phyloP scores from a whole-genome alignment of 1,140 invertebrate species.

The Lethrus apterus region DNA sequence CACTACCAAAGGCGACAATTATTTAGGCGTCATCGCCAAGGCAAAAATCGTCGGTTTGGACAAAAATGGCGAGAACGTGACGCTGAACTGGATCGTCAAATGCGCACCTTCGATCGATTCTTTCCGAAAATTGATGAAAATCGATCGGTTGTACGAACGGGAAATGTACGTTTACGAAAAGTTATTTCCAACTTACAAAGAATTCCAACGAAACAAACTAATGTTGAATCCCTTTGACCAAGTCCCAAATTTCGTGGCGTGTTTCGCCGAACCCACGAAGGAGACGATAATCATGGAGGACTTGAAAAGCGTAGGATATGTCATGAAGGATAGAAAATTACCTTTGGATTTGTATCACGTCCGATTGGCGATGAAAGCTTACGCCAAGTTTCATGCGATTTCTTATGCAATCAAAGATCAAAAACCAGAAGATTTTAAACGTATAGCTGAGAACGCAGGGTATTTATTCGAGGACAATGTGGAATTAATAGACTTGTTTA shows the following conservation, averaged over 20 bases:
- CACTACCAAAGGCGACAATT: conserved; percentile 10
- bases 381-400: conserved; percentile 48
- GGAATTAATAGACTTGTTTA: too few species aligned
- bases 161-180: conserved; percentile 30
- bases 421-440: conserved; percentile 33
- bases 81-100: conserved; percentile 10
- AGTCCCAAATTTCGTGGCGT: too few species aligned
- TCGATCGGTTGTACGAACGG: conserved; percentile 22
- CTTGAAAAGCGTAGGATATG: conserved; percentile 40
- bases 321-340: conserved; percentile 42
- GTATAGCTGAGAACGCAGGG: too few species aligned
- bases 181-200: conserved; percentile 25
- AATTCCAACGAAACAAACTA: conserved; percentile 23
- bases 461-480: too few species aligned
- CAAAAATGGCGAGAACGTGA: neutral
- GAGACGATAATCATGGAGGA: conserved; percentile 51
- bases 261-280: too few species aligned
- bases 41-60: conserved; percentile 1
- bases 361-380: conserved; percentile 41
- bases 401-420: conserved; percentile 44
- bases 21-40: conserved; percentile 9
- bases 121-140: conserved; percentile 1
- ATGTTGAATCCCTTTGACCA: too few species aligned
- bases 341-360: conserved; percentile 42
- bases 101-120: conserved; percentile 10